Evolutionary conservation across 2,888 invertebrate genomes (phyloP), one percentile per base, ranked within the genome.

Genomic region (Bombylius major): DNA sequence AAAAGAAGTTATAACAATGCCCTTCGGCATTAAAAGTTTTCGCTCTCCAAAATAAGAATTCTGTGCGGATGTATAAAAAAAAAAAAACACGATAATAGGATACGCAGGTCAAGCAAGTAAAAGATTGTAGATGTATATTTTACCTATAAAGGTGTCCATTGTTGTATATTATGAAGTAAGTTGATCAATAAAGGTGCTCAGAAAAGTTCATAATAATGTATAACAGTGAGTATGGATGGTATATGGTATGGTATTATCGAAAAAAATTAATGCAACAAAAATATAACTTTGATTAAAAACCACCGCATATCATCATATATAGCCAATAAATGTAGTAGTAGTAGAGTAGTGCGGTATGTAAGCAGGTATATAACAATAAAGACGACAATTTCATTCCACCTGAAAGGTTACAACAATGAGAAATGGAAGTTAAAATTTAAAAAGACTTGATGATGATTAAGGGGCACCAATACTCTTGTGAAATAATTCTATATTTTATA

Each of bases 371-470:
- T 56, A 52, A 56, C 52, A 48, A 56, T 52, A 52, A 47, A 56
- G 51, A 52, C 56, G 56, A 52, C 56, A 52, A 49, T 42, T 42
- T 45, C 49, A 31, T 42, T 42, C 49, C 49, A 31, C 33, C 33
- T 44, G 51, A 44, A 42, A 51, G 52, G 48, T 56, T 56, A 47
- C 47, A 47, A 42, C 14, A 51, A 56, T 11, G 44, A 52, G 46
- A 52, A 52, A 52, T 52, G 49, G 49, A 44, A 52, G 56, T 44
- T 33, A 49, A 52, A 33, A 49, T 56, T 45, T 47, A 33, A 52
- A 45, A 44, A 56, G 56, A 47, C 56, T 51, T 56, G 56, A 56
- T 56, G 56, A 56, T 56, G 52, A 56, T 52, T 52, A 56, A 56
- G 52, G 51, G 56, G 56, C 52, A 45, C 45, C 46, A 56, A 49